Percentiles rank a stretch among this genome's conserved stretches.
Evolutionary conservation across 1,140 invertebrate species (phyloP).

Genomic region (Carposina sasakii): DNA sequence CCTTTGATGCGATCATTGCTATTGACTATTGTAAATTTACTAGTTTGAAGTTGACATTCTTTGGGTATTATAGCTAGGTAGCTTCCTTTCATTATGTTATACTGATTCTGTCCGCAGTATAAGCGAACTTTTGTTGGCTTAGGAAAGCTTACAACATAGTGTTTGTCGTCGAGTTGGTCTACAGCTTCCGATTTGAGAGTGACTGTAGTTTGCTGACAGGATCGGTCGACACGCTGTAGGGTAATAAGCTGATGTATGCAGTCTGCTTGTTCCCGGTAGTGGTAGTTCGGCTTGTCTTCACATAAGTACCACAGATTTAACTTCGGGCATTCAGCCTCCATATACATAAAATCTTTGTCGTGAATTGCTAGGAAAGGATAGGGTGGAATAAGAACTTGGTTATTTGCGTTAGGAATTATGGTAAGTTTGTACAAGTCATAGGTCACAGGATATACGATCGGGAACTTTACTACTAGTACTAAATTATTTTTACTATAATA

Average conservation of each 20-base stretch:
- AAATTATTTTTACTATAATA: conserved; percentile 27
- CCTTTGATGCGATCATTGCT: conserved; percentile 15
- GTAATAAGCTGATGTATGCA: conserved; percentile 16
- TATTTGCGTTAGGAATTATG: too few species aligned
- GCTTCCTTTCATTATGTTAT: conserved; percentile 17
- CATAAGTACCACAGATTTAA: background rate
- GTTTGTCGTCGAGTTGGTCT: conserved; percentile 19
- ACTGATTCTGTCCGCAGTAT: conserved; percentile 14
- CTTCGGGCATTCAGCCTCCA: conserved; percentile 1
- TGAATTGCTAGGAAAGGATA: background rate
- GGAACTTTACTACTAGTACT: conserved; percentile 32
- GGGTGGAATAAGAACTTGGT: background rate
- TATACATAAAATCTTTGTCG: background rate
- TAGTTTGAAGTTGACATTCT: conserved; percentile 9
- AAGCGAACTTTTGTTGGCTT: conserved; percentile 12
- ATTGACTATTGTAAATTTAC: conserved; percentile 16
- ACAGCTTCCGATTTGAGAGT: conserved; percentile 11
- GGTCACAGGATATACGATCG: conserved; percentile 20
- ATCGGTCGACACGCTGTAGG: background rate
- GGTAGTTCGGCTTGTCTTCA: background rate
- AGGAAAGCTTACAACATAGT: conserved; percentile 22
- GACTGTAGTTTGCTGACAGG: conserved; percentile 9
- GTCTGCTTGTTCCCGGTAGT: background rate
- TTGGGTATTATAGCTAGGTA: conserved; percentile 14
- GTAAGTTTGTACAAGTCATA: conserved; percentile 26